Percentiles rank a stretch among this genome's conserved stretches.
These are phyloP conservation scores for Neopipo cinnamomea DNA, from an alignment of 2,113 vertebrate genomes.

Conservation along the genomic window DNA sequence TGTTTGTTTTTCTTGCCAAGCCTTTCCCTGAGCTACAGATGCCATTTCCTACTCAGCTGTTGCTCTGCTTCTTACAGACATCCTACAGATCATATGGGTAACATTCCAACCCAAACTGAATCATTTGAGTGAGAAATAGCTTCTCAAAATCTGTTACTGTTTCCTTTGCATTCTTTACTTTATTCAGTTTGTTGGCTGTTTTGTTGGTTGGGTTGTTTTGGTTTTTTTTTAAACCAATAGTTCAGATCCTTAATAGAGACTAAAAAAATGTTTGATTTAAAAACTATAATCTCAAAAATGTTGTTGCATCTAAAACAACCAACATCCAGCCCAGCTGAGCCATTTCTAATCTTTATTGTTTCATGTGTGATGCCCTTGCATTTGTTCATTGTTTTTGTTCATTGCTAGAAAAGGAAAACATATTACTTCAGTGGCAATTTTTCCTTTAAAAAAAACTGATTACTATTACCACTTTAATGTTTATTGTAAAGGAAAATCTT, in stretches of 20 bases:
- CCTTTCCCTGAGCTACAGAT: conserved; percentile 54
- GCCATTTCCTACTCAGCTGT: conserved; percentile 61
- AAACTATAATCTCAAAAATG: not conserved
- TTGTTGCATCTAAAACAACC: not conserved
- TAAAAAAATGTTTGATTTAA: not conserved
- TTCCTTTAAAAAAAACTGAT: not conserved
- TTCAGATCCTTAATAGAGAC: not conserved
- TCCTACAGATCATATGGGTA: conserved; percentile 50
- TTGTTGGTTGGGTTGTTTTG: not conserved
- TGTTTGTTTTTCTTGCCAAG: conserved; percentile 61
- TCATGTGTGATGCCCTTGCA: not conserved
- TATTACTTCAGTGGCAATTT: not conserved
- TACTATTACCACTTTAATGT: not conserved
- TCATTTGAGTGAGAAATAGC: conserved; percentile 26
- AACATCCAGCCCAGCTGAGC: not conserved
- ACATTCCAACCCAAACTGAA: conserved; percentile 41
- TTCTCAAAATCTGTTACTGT: conserved; percentile 47
- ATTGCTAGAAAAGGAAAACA: not conserved
- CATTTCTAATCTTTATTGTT: not conserved
- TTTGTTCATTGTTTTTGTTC: not conserved
- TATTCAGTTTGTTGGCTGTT: not conserved
- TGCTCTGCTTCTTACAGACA: conserved; percentile 52
- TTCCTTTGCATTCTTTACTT: conserved; percentile 29
- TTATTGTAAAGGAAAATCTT: not conserved
- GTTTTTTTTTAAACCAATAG: not conserved